Conservation (phyloP, 2,797 vertebrate species). For the Galago senegalensis region DNA sequence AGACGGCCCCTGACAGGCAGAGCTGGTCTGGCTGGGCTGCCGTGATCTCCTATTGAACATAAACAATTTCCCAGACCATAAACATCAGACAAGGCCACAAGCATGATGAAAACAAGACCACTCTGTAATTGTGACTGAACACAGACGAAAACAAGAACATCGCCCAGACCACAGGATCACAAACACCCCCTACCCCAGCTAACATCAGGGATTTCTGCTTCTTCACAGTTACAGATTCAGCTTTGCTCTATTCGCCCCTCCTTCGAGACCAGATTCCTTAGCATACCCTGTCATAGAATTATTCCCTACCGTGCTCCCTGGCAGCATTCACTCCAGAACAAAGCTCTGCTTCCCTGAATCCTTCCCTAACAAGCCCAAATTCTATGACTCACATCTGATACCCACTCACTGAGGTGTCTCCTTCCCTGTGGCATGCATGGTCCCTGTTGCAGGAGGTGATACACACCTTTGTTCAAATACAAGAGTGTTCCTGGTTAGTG, state of each 20-base stretch:
- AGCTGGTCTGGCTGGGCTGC: neutral
- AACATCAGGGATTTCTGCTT: neutral
- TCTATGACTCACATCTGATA: neutral
- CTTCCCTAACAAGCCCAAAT: too few species aligned
- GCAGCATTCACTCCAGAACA: neutral
- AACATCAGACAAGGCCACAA: constrained; percentile 4
- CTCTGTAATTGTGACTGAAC: neutral
- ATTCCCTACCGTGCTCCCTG: neutral
- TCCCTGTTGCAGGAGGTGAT: neutral
- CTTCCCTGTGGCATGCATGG: too few species aligned
- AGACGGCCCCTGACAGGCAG: accelerated
- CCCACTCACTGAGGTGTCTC: neutral
- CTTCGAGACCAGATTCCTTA: neutral
- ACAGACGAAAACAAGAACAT: constrained; percentile 2
- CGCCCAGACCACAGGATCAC: neutral
- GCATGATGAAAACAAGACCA: constrained; percentile 61
- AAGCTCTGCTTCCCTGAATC: neutral
- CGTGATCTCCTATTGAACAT: neutral
- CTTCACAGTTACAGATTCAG: neutral
- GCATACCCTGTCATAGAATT: accelerated
- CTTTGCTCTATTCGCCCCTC: neutral
- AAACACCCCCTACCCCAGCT: neutral
- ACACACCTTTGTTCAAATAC: neutral
- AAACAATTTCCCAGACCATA: constrained; percentile 16
- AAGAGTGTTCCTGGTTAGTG: neutral